phyloP scores from a whole-genome alignment of 2,888 invertebrate species.

The Ophion ventricosus region DNA sequence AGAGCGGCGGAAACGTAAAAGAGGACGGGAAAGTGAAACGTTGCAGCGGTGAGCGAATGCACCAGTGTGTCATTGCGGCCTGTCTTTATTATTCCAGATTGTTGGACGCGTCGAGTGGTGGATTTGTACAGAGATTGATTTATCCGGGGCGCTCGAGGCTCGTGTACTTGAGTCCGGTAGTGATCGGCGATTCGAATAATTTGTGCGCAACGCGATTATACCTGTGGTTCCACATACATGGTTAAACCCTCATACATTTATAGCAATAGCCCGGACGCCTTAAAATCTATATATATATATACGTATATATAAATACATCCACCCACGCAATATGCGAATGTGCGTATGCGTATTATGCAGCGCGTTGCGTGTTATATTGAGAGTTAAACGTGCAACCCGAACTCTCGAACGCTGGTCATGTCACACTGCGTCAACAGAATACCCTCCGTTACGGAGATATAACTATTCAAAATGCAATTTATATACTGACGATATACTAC shows the following conservation, averaged over 20 bases:
- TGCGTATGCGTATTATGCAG: no score
- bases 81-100: conserved; percentile 67
- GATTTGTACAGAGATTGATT: conserved; percentile 67
- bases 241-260: not conserved
- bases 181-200: conserved; percentile 65
- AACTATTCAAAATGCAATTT: conserved; percentile 47
- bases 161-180: conserved; percentile 52
- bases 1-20: no score
- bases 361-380: conserved; percentile 41
- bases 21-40: not conserved
- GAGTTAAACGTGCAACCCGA: conserved; percentile 49
- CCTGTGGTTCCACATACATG: conserved; percentile 23
- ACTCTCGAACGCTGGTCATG: conserved; percentile 43
- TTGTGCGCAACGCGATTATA: conserved; percentile 50
- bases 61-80: conserved; percentile 49
- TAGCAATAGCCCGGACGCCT: not conserved
- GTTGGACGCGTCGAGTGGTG: conserved; percentile 61
- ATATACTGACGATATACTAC: conserved; percentile 39
- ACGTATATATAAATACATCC: conserved; percentile 8
- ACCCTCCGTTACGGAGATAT: conserved; percentile 41
- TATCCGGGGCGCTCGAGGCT: conserved; percentile 61
- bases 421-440: conserved; percentile 57
- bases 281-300: not conserved
- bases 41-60: conserved; percentile 21
- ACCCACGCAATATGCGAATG: no score